Evolutionary conservation across 2,888 invertebrate genomes (phyloP), one percentile per base, ranked within the genome.

Genomic region (Rotaria socialis): DNA sequence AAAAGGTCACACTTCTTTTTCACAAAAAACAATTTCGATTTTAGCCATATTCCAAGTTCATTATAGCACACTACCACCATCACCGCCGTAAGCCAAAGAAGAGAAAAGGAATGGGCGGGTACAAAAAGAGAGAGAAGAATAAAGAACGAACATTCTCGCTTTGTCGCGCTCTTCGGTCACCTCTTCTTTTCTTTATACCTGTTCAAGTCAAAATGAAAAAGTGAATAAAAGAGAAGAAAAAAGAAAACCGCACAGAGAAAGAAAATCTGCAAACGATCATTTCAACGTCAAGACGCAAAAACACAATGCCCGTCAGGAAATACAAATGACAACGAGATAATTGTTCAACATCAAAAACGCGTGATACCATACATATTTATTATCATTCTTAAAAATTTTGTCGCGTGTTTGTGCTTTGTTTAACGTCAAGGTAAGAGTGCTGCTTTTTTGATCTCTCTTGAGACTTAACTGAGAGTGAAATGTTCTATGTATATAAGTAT

Each of bases 401-500:
- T 67, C 67, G 67, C 67, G 19, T 67, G 67, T 67, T 67, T 67
- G 35, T 35, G 27, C 16, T 35, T 67, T 60, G 1, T 55, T 67
- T 67, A 67, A 67, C 67, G 67, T 67, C 67, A 67, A 67, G 67
- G 67, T 67, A 35, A 67, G 67, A 67, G 35, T 67, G 16, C 67
- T 67, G 67, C 67, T 35, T 67, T 67, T 60, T 67, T 67, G 67
- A 67, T 67, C 67, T 67, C 67, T 35, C 67, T 67, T 19, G 67
- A 67, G 67, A 27, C 35, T 67, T 4, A 16, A 67, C 35, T 6
- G 67, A 41, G 7, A 41, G 35, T 16, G 67, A 41, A 67, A 50
- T 50, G 5, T 41, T 2, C 14, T 16, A 67, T 16, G 19, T 8
- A 16, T 67, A 67, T 16, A 67, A 67, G 8, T 67, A 67, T 19